phyloP scores from a whole-genome alignment of 2,888 invertebrate species.

The Octodonta nipae region DNA sequence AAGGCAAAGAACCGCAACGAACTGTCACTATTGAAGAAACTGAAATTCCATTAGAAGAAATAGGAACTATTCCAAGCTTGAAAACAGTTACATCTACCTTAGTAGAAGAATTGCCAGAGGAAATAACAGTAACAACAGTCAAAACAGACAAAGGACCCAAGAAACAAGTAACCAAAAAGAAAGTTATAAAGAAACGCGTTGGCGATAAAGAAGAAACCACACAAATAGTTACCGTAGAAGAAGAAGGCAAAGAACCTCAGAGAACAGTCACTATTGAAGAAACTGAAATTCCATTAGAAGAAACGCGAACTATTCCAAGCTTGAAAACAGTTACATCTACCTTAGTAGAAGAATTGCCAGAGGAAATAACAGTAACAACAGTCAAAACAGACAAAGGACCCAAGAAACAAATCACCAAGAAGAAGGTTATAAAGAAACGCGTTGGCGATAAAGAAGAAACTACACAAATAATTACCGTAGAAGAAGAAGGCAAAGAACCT shows the following conservation, averaged over 20 bases:
- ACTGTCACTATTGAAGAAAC: constrained; percentile 26
- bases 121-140: constrained; percentile 13
- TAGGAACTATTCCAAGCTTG: constrained; percentile 15
- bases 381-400: constrained; percentile 19
- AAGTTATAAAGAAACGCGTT: constrained; percentile 22
- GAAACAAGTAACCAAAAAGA: constrained; percentile 19
- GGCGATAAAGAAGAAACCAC: constrained; percentile 30
- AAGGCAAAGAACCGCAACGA: constrained; percentile 33
- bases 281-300: constrained; percentile 24
- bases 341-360: constrained; percentile 18
- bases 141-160: constrained; percentile 14
- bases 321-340: constrained; percentile 9
- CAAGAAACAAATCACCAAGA: constrained; percentile 14
- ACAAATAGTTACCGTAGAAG: constrained; percentile 27
- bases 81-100: constrained; percentile 12
- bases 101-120: constrained; percentile 28
- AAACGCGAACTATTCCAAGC: constrained; percentile 16
- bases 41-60: constrained; percentile 20
- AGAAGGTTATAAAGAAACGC: constrained; percentile 19
- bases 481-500: constrained; percentile 22
- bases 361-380: constrained; percentile 24
- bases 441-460: constrained; percentile 31
- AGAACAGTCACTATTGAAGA: constrained; percentile 30
- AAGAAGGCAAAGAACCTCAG: constrained; percentile 23
- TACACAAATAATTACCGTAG: constrained; percentile 28